A percentile compares a stretch with the other conserved stretches of the same genome.
These are phyloP conservation scores for Hesperophylax magnus DNA, from an alignment of 1,140 invertebrate genomes.

Conservation along the genomic window DNA sequence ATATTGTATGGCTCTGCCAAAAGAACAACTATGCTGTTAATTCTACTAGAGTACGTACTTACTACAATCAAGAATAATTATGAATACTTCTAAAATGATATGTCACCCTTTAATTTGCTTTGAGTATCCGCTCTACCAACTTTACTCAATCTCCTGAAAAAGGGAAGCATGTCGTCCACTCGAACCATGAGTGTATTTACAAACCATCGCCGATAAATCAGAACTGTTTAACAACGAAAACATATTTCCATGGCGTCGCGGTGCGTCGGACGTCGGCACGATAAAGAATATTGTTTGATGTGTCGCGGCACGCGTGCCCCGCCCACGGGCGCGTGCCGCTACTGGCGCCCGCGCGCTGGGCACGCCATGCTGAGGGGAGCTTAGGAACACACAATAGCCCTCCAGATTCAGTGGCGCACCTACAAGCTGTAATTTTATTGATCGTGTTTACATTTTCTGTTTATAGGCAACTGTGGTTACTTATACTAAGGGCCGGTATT, in stretches of 20 bases:
- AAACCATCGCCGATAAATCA: constrained; percentile 31
- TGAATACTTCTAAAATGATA: too few relatives aligned
- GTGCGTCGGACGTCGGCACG: not conserved
- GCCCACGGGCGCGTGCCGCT: constrained; percentile 3
- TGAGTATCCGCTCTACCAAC: not conserved
- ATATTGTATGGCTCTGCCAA: too few relatives aligned
- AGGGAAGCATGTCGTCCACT: constrained; percentile 3
- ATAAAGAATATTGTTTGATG: constrained; percentile 18
- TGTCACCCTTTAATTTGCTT: not conserved
- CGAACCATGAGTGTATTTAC: constrained; percentile 23
- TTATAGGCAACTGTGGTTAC: too few relatives aligned
- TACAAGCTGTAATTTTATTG: too few relatives aligned
- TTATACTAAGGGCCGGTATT: too few relatives aligned
- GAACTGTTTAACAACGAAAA: constrained; percentile 14
- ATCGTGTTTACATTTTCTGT: too few relatives aligned
- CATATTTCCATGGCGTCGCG: not conserved
- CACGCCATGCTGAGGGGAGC: not conserved
- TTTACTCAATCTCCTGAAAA: not conserved
- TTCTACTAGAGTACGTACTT: too few relatives aligned
- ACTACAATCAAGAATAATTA: too few relatives aligned
- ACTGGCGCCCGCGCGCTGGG: not conserved
- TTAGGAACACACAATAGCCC: not conserved
- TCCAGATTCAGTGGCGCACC: not conserved
- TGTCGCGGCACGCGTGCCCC: constrained; percentile 11
- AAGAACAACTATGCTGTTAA: too few relatives aligned